Percentiles rank a stretch among this genome's conserved stretches.
Evolutionary conservation across 2,113 vertebrate genomes (phyloP).

Genomic region (Amia ocellicauda): DNA sequence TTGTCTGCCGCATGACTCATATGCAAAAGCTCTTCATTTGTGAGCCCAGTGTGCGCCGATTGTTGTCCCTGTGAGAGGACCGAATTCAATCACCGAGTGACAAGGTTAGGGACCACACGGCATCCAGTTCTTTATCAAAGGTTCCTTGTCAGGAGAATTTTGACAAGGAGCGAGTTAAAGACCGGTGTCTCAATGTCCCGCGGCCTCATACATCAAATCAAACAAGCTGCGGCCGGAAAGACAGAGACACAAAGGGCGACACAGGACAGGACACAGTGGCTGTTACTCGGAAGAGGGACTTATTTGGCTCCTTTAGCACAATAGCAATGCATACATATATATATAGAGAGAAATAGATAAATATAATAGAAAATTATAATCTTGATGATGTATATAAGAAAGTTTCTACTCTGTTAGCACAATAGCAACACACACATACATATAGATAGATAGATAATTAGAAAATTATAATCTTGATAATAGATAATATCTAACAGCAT

Average conservation of each 20-base stretch:
- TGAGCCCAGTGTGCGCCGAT: slow-evolving; percentile 5
- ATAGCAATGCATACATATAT: too few relatives aligned
- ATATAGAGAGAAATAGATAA: too few relatives aligned
- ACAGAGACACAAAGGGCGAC: slow-evolving; percentile 11
- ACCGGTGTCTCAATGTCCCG: slow-evolving; percentile 31
- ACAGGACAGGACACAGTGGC: background rate
- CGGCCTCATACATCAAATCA: slow-evolving; percentile 33
- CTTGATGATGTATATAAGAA: background rate
- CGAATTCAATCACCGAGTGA: slow-evolving; percentile 33
- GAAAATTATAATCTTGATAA: too few relatives aligned
- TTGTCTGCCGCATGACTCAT: slow-evolving; percentile 14
- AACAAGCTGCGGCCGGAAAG: slow-evolving; percentile 1
- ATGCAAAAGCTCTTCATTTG: slow-evolving; percentile 28
- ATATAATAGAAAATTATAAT: background rate
- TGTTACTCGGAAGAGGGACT: background rate
- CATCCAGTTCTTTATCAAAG: slow-evolving; percentile 28
- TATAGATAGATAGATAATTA: too few relatives aligned
- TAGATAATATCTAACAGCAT: too few relatives aligned
- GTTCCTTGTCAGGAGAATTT: slow-evolving; percentile 22
- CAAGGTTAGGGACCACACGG: slow-evolving; percentile 25
- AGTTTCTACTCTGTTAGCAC: background rate
- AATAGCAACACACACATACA: background rate
- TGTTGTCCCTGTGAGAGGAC: slow-evolving; percentile 16
- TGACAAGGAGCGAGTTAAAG: slow-evolving; percentile 30
- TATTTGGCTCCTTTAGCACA: background rate